Evolutionary conservation across 1,140 invertebrate species (phyloP), one percentile per base, ranked within the genome.

Genomic region (Drosophila nikananu): DNA sequence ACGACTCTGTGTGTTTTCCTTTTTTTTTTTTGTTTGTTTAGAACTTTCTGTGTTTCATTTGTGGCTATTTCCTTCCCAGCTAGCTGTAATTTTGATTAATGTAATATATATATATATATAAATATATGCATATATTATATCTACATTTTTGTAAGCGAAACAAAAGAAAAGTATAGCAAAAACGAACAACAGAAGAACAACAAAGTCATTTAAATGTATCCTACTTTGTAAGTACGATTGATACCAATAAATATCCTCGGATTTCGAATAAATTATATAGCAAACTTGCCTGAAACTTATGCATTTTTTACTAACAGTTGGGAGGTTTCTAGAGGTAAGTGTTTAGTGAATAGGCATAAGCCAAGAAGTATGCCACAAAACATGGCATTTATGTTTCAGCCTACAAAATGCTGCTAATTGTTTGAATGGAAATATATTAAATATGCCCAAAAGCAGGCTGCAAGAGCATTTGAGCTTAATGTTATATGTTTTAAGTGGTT

Each of bases 171-270:
- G 41, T 52, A 42, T 60, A 72, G 51, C 37, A 72, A 73, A 72
- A 60, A 27, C 21, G 19, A 64, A 63, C 25, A 68, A 23, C 42
- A 39, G 59, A 59, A 41, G 15, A 51, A 62, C 21, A 72, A 21
- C 27, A 61, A 73, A 73, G 70, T 73, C 70, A 73, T 42, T 73
- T 52, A 60, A 73, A 72, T 73, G 68, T 73, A 71, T 67, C 25
- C 30, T 71, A 72, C 35, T 23, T 52, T 73, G 55, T 72, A 73
- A 72, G 67, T 73, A 61, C 49, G 67, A 60, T 73, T 72, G 54
- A 72, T 23, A 61, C 35, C 70, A 72, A 60, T 73, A 72, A 68
- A 67, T 49, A 66, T 70, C 17, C 30, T 48, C 27, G 59, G 65
- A 64, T 19, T 49, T 41, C 15, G 39, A 66, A 15, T 60, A 64